Base-by-base conservation (phyloP, 2,113 vertebrate genomes). In the Elgaria multicarinata region DNA sequence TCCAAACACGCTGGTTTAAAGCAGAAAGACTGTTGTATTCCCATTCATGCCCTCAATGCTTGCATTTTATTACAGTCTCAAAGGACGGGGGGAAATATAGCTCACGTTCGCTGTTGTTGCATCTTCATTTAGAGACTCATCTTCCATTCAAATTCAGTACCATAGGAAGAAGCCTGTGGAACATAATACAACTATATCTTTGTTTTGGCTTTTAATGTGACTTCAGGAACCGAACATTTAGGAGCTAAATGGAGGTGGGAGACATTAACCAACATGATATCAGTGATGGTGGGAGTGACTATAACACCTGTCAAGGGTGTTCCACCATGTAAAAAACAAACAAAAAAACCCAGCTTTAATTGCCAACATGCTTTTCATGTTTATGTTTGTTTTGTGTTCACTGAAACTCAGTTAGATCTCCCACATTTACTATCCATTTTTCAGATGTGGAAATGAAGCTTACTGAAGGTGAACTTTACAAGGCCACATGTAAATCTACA, bases 151-250 rank as follows among this genome's bases (percentile, higher is more conserved):
- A 24, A 6, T 26, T 3, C 92, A 92, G 5, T 18, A 42, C 3
- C 1, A 31, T 0, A 16, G 58, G 10, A 4, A 14, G 7, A 88
- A 74, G 20, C 0, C 58, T 0, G 58, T 0, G 3, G 1, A 64
- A 82, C 62, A 28, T 13, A 6, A 89, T 83, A 67, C 31, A 0
- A 0, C 2, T 18, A 20, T 4, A 74, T 13, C 26, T 62, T 4
- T 80, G 36, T 16, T 28, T 1, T 67, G 33, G 4, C 28, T 88
- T 93, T 84, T 0, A 87, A 91, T 55, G 36, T 80, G 50, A 50
- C 0, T 62, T 66, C 24, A 83, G 13, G 0, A 53, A 42, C 1
- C 1, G 77, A 93, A 91, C 24, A 26, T 64, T 82, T 64, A 62
- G 79, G 55, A 22, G 53, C 79, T 62, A 82, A 82, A 39, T 26